These are phyloP conservation scores for Ara ararauna DNA, from an alignment of 2,797 vertebrate species.

Conservation along the genomic window DNA sequence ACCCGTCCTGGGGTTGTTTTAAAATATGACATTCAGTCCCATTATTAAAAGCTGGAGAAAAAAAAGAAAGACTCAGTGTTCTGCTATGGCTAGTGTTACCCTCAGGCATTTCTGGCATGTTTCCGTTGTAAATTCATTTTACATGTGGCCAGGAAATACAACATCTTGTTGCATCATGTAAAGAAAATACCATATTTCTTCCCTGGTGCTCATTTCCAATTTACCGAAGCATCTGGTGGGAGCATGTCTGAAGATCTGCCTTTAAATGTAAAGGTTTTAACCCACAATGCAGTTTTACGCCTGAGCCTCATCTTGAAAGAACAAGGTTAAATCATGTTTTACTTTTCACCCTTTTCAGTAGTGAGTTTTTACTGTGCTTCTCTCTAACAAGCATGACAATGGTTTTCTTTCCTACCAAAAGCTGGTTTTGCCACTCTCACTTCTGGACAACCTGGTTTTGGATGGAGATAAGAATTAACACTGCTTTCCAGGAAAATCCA, in stretches of 20 bases:
- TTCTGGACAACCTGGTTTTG: slow-evolving; percentile 20
- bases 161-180: slow-evolving; percentile 80
- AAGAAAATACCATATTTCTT: slow-evolving; percentile 74
- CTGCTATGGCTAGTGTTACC: slow-evolving; percentile 70
- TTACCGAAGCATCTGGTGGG: slow-evolving; percentile 68
- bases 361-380: neutral
- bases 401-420: slow-evolving; percentile 23
- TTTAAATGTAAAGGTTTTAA: slow-evolving; percentile 45
- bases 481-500: slow-evolving; percentile 29
- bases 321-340: neutral
- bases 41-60: slow-evolving; percentile 21
- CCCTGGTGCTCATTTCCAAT: slow-evolving; percentile 69
- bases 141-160: slow-evolving; percentile 76
- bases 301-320: neutral
- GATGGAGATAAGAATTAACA: slow-evolving; percentile 17
- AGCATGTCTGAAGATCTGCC: slow-evolving; percentile 62
- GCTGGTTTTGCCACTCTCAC: neutral
- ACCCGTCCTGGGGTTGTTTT: slow-evolving; percentile 44
- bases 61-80: slow-evolving; percentile 33
- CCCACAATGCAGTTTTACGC: neutral
- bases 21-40: slow-evolving; percentile 62
- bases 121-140: slow-evolving; percentile 78
- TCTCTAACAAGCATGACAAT: neutral
- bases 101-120: slow-evolving; percentile 72
- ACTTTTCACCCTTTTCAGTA: neutral